Percentiles rank a stretch among this genome's conserved stretches.
Conservation (phyloP, 2,113 vertebrate genomes). For the Onychostoma macrolepis region DNA sequence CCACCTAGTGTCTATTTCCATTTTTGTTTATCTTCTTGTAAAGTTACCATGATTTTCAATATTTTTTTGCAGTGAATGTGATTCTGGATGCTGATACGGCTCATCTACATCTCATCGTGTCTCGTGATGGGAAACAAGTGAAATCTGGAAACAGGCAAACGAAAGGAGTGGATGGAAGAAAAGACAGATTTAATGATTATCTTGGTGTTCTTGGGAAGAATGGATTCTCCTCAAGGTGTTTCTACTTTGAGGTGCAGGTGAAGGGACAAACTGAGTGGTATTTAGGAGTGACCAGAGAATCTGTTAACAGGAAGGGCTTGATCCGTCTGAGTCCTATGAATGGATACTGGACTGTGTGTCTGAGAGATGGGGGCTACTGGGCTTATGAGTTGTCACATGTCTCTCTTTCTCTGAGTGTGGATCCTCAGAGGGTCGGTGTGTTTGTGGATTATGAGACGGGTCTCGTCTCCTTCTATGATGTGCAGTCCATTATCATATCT, state of each 20-base stretch:
- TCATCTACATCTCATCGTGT: neutral
- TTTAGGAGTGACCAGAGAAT: conserved; percentile 1
- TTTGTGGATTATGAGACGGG: neutral
- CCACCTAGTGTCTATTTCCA: neutral
- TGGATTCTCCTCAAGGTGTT: conserved; percentile 9
- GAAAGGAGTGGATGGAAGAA: neutral
- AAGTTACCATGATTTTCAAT: neutral
- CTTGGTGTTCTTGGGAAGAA: neutral
- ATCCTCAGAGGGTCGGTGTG: neutral
- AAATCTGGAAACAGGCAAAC: neutral
- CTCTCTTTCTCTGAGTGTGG: neutral
- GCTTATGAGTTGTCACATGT: neutral
- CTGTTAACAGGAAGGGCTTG: neutral
- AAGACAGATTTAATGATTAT: neutral
- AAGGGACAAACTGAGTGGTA: neutral
- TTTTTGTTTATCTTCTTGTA: neutral
- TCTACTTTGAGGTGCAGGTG: conserved; percentile 12
- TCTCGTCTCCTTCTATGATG: neutral
- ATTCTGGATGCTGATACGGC: conserved; percentile 19
- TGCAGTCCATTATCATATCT: neutral
- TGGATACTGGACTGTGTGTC: neutral
- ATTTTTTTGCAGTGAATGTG: neutral
- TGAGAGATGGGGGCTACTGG: neutral
- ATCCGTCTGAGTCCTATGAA: neutral
- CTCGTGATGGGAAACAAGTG: neutral